A percentile compares a stretch with the other conserved stretches of the same genome.
These are phyloP conservation scores for Mimas tiliae DNA, from an alignment of 2,888 invertebrate genomes.

Conservation along the genomic window DNA sequence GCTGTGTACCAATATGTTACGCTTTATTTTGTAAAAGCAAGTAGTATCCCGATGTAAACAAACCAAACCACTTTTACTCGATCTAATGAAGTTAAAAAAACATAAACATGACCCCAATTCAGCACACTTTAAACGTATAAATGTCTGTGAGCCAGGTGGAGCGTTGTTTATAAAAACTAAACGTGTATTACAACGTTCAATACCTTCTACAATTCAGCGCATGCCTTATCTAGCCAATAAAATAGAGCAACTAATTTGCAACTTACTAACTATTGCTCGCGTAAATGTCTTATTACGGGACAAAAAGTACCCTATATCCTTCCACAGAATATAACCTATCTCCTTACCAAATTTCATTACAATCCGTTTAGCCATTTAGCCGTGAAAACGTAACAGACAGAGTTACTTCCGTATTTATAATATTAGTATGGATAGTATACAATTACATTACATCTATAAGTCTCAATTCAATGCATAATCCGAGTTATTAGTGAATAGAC, in stretches of 20 bases:
- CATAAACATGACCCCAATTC: not conserved
- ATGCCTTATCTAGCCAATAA: slow-evolving; percentile 13
- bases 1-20: not conserved
- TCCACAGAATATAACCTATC: no score
- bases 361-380: no score
- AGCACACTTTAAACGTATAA: not conserved
- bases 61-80: not conserved
- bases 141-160: not conserved
- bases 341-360: no score
- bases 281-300: no score
- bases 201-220: not conserved
- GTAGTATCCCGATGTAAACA: not conserved
- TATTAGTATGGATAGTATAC: no score
- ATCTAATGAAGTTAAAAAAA: not conserved
- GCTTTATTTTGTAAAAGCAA: not conserved
- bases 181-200: not conserved
- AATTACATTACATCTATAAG: no score
- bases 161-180: slow-evolving; percentile 2
- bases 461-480: no score
- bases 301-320: no score
- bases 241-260: slow-evolving; percentile 4
- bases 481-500: no score
- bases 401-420: no score
- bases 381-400: no score
- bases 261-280: no score